Conservation (phyloP, 2,888 invertebrate genomes). For the Neria commutata region DNA sequence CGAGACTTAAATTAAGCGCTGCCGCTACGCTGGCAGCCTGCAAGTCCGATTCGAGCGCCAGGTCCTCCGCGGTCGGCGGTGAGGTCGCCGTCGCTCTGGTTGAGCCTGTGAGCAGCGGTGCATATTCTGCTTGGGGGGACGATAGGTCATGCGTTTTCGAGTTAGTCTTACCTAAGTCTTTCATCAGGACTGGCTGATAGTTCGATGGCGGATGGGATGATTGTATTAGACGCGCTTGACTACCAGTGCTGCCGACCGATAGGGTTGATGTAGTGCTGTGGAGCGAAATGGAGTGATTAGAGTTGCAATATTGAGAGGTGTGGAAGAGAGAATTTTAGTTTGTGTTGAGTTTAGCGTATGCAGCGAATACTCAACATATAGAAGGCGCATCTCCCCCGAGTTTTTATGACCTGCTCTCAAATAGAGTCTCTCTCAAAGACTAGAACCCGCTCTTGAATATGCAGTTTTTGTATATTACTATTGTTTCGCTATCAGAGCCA, state of each 20-base stretch:
- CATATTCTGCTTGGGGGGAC: constrained; percentile 38
- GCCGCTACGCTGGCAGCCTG: constrained; percentile 52
- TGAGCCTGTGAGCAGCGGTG: constrained; percentile 24
- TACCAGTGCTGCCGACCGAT: constrained; percentile 91
- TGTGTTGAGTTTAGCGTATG: constrained; percentile 27
- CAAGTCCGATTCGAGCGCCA: constrained; percentile 45
- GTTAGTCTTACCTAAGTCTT: constrained; percentile 83
- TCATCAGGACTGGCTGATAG: constrained; percentile 86
- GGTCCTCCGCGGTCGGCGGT: constrained; percentile 29
- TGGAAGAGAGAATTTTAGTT: constrained; percentile 15
- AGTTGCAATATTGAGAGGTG: constrained; percentile 1
- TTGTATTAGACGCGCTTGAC: constrained; percentile 90
- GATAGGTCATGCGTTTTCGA: constrained; percentile 43
- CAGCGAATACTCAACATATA: too few species aligned
- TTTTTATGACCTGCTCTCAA: too few species aligned
- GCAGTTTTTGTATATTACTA: too few species aligned
- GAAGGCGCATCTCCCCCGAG: too few species aligned
- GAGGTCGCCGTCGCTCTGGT: constrained; percentile 16
- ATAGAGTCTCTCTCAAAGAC: too few species aligned
- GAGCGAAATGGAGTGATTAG: constrained; percentile 16
- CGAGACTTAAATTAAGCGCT: constrained; percentile 57
- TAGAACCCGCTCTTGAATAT: too few species aligned
- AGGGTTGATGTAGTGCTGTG: constrained; percentile 93
- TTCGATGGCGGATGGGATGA: constrained; percentile 92
- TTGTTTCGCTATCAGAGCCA: too few species aligned